Evolutionary conservation across 2,888 invertebrate genomes (phyloP), one percentile per base, ranked within the genome.

Genomic region (Limulus polyphemus): DNA sequence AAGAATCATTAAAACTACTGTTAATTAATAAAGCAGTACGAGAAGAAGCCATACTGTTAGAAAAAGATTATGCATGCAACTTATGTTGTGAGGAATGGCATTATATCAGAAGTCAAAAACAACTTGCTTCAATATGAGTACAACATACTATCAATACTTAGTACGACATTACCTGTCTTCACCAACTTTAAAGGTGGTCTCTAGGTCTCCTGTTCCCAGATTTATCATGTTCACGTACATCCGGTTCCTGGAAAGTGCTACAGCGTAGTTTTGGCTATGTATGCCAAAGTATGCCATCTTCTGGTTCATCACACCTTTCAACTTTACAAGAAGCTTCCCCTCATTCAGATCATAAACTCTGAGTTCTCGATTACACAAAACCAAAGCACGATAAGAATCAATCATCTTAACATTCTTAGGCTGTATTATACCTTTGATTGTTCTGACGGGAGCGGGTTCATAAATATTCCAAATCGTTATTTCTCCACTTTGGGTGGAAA

Each of bases 211-310:
- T 68, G 84, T 84, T 72, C 85, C 84, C 63, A 89, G 81, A 75
- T 89, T 88, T 84, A 89, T 87, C 69, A 90, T 81, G 78, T 90
- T 89, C 69, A 90, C 88, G 73, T 89, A 90, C 90, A 90, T 90
- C 72, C 90, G 79, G 79, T 91, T 91, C 62, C 91, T 80, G 10
- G 90, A 86, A 50, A 92, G 79, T 5, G 90, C 86, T 49, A 91
- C 90, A 65, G 87, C 78, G 74, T 90, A 90, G 58, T 83, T 83
- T 58, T 83, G 77, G 78, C 89, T 88, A 75, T 90, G 88, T 11
- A 90, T 81, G 0, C 89, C 90, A 77, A 86, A 92, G 76, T 84
- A 90, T 62, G 91, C 90, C 90, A 90, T 89, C 77, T 89, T 90
- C 75, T 91, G 90, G 79, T 91, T 91, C 88, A 91, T 90, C 47